These are phyloP conservation scores for Acronicta psi DNA, from an alignment of 2,888 invertebrate genomes.

Conservation along the genomic window DNA sequence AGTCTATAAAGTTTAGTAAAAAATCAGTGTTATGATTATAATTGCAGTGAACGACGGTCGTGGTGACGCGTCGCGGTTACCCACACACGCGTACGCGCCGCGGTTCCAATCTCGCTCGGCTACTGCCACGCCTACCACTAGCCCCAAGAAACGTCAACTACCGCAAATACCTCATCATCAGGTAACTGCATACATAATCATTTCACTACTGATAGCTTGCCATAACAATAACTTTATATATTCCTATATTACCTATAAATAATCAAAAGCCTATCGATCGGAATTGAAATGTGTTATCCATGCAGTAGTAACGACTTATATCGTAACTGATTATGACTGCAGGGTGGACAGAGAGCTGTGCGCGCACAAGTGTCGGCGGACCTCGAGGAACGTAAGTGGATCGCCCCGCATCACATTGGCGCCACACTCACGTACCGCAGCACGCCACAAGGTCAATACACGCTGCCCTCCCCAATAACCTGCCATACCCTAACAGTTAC, in stretches of 20 bases:
- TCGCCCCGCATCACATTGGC: conserved; percentile 92
- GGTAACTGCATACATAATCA: conserved; percentile 57
- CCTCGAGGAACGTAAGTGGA: conserved; percentile 93
- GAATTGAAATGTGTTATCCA: too few species aligned
- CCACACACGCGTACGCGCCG: conserved; percentile 90
- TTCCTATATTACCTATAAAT: too few species aligned
- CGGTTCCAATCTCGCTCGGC: conserved; percentile 95
- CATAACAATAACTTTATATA: too few species aligned
- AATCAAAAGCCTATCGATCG: too few species aligned
- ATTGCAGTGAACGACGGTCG: conserved; percentile 78
- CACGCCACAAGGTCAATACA: conserved; percentile 92
- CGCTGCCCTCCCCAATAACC: conserved; percentile 69
- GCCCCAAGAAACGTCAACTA: conserved; percentile 98
- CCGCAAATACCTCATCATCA: conserved; percentile 96
- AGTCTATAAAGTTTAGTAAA: conserved; percentile 30
- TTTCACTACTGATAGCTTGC: too few species aligned
- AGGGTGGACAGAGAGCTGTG: conserved; percentile 90
- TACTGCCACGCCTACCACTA: conserved; percentile 97
- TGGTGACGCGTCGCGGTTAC: conserved; percentile 78
- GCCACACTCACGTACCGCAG: conserved; percentile 94
- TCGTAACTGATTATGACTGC: conserved; percentile 50
- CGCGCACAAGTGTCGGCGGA: conserved; percentile 92
- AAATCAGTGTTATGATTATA: conserved; percentile 58
- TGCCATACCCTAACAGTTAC: conserved; percentile 34
- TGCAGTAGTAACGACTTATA: too few species aligned